Percentiles rank a stretch among this genome's conserved stretches.
These are phyloP conservation scores for Andrena cerasifolii DNA, from an alignment of 1,140 invertebrate genomes.

Conservation along the genomic window DNA sequence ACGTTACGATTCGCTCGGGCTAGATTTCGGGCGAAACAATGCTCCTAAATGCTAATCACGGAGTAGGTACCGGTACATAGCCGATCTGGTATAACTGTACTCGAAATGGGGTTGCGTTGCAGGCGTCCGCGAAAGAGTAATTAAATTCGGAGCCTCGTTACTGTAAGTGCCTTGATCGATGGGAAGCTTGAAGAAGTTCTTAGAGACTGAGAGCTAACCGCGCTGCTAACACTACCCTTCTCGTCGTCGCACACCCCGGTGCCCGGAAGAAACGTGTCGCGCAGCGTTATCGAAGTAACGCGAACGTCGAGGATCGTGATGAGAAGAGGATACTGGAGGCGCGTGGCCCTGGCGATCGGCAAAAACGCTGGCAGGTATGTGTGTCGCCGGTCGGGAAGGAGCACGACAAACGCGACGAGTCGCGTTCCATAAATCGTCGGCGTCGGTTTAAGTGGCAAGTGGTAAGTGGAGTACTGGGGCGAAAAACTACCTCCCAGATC, in stretches of 20 bases:
- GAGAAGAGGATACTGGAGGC: neutral
- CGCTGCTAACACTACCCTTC: too few species aligned
- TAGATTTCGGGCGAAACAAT: slow-evolving; percentile 23
- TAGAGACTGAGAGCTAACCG: too few species aligned
- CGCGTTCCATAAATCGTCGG: slow-evolving; percentile 72
- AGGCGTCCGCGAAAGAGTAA: slow-evolving; percentile 55
- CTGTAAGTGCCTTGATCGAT: too few species aligned
- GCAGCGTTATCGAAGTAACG: neutral
- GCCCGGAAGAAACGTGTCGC: neutral
- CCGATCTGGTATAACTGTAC: slow-evolving; percentile 63
- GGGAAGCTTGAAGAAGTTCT: too few species aligned
- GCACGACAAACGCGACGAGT: slow-evolving; percentile 60
- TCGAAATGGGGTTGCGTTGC: slow-evolving; percentile 26
- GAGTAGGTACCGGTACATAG: slow-evolving; percentile 56
- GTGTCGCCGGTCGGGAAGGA: slow-evolving; percentile 49
- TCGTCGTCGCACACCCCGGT: too few species aligned
- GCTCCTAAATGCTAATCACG: slow-evolving; percentile 30
- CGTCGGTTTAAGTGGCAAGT: slow-evolving; percentile 68
- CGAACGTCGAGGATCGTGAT: neutral
- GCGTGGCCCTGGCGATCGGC: slow-evolving; percentile 16
- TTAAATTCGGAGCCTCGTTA: slow-evolving; percentile 32
- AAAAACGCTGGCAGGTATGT: slow-evolving; percentile 47
- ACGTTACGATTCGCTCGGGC: neutral
- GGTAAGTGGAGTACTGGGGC: slow-evolving; percentile 79
- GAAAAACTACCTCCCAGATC: slow-evolving; percentile 77